Evolutionary conservation across 2,113 vertebrate genomes (phyloP).

Genomic region (Acrocephalus kingi): DNA sequence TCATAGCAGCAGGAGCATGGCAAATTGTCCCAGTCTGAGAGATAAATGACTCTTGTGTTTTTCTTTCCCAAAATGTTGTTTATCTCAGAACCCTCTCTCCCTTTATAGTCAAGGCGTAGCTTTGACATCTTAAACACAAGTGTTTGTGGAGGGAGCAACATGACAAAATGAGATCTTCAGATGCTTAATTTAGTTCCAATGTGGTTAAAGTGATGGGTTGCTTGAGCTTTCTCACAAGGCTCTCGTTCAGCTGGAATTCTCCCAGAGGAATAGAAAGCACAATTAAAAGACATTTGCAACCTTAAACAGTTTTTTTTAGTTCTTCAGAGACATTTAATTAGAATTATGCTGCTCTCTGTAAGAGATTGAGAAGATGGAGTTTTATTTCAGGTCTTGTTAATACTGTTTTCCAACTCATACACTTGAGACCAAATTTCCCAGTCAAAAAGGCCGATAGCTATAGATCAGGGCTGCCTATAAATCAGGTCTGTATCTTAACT

Average conservation of each 20-base stretch:
- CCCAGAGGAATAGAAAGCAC: conserved; percentile 13
- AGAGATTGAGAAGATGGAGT: background rate
- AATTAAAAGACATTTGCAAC: conserved; percentile 23
- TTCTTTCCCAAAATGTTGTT: conserved; percentile 40
- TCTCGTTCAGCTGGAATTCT: conserved; percentile 20
- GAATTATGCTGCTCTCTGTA: background rate
- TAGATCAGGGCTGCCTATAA: background rate
- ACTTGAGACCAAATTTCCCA: background rate
- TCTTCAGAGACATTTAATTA: background rate
- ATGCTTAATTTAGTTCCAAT: conserved; percentile 47
- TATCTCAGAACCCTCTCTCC: background rate
- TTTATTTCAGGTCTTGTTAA: background rate
- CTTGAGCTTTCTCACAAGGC: conserved; percentile 23
- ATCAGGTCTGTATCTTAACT: background rate
- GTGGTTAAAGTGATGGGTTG: conserved; percentile 19
- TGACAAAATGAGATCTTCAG: conserved; percentile 39
- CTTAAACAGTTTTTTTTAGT: background rate
- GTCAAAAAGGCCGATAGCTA: background rate
- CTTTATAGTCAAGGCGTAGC: background rate
- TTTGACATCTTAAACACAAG: conserved; percentile 30
- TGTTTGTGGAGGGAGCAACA: background rate
- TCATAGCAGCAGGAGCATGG: background rate
- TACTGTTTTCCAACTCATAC: background rate
- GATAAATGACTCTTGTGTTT: conserved; percentile 24
- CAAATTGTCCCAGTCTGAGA: conserved; percentile 15